Evolutionary conservation across 1,140 invertebrate genomes (phyloP).

Genomic region (Drosophila parabipectinata): DNA sequence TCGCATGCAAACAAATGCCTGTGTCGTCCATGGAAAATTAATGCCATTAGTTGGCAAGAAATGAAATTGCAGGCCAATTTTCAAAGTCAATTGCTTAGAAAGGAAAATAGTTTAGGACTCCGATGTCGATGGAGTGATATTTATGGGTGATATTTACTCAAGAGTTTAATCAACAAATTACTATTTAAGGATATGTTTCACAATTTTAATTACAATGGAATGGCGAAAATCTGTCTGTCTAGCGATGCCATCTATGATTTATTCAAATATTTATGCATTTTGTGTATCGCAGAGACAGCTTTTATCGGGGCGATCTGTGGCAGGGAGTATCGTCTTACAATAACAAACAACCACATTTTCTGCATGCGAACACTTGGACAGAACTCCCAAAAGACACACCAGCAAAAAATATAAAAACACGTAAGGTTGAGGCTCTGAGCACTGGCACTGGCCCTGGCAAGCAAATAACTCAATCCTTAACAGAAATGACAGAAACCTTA

Average conservation of each 20-base stretch:
- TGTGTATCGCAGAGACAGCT: slow-evolving; percentile 32
- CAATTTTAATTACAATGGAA: slow-evolving; percentile 5
- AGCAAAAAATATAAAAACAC: slow-evolving; percentile 1
- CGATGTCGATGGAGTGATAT: neutral
- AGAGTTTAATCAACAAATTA: neutral
- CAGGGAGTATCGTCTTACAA: slow-evolving; percentile 66
- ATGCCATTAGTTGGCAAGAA: slow-evolving; percentile 39
- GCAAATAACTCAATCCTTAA: slow-evolving; percentile 81
- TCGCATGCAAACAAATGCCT: slow-evolving; percentile 37
- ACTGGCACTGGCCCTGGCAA: slow-evolving; percentile 19
- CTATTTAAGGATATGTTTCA: neutral
- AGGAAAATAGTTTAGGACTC: slow-evolving; percentile 13
- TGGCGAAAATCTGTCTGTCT: slow-evolving; percentile 11
- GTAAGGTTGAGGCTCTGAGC: neutral
- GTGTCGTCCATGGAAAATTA: slow-evolving; percentile 22
- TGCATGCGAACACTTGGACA: slow-evolving; percentile 48
- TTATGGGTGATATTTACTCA: neutral
- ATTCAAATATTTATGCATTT: slow-evolving; percentile 68
- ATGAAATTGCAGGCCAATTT: slow-evolving; percentile 17
- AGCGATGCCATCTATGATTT: slow-evolving; percentile 53
- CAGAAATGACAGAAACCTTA: slow-evolving; percentile 80
- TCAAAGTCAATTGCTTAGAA: neutral
- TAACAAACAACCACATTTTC: slow-evolving; percentile 68
- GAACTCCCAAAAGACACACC: slow-evolving; percentile 57
- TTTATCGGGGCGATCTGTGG: slow-evolving; percentile 54